Conservation (phyloP, 2,797 vertebrate species). For the Propithecus deckenii region DNA sequence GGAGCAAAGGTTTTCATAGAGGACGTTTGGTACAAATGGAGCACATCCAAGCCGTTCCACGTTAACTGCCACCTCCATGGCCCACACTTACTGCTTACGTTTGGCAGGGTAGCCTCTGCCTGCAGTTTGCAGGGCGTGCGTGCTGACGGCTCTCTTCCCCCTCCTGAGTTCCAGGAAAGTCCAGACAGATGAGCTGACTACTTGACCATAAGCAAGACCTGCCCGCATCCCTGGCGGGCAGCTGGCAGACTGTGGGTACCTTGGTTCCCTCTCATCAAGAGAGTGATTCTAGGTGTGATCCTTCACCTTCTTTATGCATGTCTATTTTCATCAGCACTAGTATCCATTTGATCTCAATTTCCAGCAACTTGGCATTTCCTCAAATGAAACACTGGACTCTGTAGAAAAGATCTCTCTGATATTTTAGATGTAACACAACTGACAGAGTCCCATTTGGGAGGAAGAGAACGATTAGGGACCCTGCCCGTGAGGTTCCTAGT, state of each 20-base stretch:
- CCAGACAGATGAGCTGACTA: not conserved
- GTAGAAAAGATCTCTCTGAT: not conserved
- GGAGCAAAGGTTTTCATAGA: accelerated
- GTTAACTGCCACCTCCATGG: accelerated
- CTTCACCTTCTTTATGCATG: not conserved
- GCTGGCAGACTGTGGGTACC: accelerated
- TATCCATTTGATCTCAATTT: accelerated
- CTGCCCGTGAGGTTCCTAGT: not conserved
- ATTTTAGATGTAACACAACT: accelerated
- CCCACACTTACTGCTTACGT: accelerated
- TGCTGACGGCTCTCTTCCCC: accelerated
- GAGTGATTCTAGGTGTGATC: not conserved
- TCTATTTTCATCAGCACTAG: accelerated
- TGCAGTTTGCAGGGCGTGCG: accelerated
- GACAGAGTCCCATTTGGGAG: accelerated
- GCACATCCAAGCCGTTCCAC: accelerated
- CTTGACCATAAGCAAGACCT: not conserved
- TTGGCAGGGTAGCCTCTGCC: not conserved
- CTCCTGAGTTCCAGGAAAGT: accelerated
- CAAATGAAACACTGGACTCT: accelerated
- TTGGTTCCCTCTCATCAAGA: not conserved
- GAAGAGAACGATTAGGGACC: accelerated
- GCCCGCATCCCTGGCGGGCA: not conserved
- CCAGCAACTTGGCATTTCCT: not conserved
- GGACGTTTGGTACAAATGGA: not conserved